A percentile compares a stretch with the other conserved stretches of the same genome.
phyloP scores from a whole-genome alignment of 2,797 vertebrate genomes.

The Brotula barbata region DNA sequence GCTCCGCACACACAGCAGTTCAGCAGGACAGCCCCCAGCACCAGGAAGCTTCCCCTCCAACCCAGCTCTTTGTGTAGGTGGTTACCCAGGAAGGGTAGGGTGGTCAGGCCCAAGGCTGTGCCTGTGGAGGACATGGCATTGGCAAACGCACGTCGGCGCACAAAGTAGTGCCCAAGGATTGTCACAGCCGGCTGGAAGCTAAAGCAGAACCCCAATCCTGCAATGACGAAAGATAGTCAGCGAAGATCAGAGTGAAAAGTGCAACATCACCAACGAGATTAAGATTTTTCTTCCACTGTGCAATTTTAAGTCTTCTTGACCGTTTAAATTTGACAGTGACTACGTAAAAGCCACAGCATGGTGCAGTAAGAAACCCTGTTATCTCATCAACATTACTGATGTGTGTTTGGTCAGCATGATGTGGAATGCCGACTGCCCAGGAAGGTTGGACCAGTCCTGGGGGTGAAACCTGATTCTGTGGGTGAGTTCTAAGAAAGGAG shows the following conservation, averaged over 20 bases:
- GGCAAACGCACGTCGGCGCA: constrained; percentile 82
- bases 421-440: too few relatives aligned
- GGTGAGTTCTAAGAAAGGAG: too few relatives aligned
- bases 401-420: too few relatives aligned
- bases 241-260: not conserved
- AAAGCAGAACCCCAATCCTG: constrained; percentile 93
- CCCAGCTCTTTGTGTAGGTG: constrained; percentile 85
- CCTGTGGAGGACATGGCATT: constrained; percentile 91
- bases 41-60: constrained; percentile 92
- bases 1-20: constrained; percentile 93
- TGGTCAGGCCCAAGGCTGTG: constrained; percentile 86
- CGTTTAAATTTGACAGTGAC: too few relatives aligned
- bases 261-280: not conserved
- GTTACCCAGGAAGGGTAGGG: constrained; percentile 86
- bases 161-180: constrained; percentile 90
- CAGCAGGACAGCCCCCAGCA: constrained; percentile 87
- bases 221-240: not conserved
- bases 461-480: too few relatives aligned
- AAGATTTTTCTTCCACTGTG: not conserved
- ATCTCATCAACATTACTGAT: too few relatives aligned
- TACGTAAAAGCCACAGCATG: not conserved
- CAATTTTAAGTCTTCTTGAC: too few relatives aligned
- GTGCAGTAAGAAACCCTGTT: too few relatives aligned
- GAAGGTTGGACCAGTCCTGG: too few relatives aligned
- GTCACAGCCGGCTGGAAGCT: constrained; percentile 92